Evolutionary conservation across 1,140 invertebrate genomes (phyloP).

Genomic region (Cardiocondyla obscurior): DNA sequence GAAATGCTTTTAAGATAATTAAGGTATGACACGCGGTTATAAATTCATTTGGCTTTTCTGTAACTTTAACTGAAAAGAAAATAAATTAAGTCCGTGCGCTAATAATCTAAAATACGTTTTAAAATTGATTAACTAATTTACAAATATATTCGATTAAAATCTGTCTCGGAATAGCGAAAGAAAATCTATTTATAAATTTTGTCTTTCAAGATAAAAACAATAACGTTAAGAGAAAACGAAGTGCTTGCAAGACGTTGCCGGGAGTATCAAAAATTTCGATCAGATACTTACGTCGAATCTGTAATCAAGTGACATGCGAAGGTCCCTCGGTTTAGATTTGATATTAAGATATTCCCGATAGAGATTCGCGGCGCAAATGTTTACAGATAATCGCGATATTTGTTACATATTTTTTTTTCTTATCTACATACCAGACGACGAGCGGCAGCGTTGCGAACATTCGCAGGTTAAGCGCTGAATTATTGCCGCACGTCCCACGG

Average conservation of each 20-base stretch:
- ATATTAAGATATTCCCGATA: neutral
- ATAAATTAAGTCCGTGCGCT: neutral
- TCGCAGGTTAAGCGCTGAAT: constrained; percentile 14
- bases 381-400: neutral
- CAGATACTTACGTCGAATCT: no score
- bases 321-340: neutral
- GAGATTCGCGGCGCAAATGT: neutral
- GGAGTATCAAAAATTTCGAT: neutral
- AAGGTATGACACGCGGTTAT: neutral
- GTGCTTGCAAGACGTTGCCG: neutral
- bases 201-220: neutral
- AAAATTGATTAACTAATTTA: neutral
- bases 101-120: neutral
- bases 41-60: neutral
- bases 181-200: neutral
- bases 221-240: neutral
- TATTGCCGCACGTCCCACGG: constrained; percentile 6
- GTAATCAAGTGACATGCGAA: neutral
- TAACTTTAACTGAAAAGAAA: neutral
- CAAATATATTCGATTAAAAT: neutral
- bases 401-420: neutral
- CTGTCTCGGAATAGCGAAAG: neutral
- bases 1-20: constrained; percentile 14
- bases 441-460: neutral
- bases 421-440: neutral